Conservation (phyloP, 2,888 invertebrate genomes). For the Didymodactylos carnosus region DNA sequence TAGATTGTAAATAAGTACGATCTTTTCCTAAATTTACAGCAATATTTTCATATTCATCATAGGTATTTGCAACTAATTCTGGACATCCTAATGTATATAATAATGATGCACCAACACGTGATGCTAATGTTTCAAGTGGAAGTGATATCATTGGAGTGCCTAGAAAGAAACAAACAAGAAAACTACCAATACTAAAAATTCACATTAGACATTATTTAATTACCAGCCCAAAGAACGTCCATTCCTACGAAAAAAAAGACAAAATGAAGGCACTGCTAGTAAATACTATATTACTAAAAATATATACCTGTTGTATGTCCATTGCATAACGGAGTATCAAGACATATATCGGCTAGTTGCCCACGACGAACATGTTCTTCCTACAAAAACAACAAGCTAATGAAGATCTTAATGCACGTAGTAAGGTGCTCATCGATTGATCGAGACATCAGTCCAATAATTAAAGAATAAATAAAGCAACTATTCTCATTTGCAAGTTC, state of each 20-base stretch:
- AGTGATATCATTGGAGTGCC: slow-evolving; percentile 78
- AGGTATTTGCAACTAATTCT: slow-evolving; percentile 68
- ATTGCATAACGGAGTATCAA: slow-evolving; percentile 93
- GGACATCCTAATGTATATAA: slow-evolving; percentile 71
- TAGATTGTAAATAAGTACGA: slow-evolving; percentile 61
- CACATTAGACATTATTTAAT: no score
- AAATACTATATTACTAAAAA: no score
- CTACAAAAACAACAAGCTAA: no score
- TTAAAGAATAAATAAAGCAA: no score
- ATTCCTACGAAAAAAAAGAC: no score
- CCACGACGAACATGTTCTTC: slow-evolving; percentile 94
- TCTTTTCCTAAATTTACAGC: slow-evolving; percentile 75
- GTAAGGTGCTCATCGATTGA: no score
- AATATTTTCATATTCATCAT: slow-evolving; percentile 75
- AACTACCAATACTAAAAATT: no score
- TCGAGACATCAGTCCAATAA: no score
- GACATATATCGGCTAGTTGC: slow-evolving; percentile 84
- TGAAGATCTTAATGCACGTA: no score
- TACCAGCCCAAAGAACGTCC: slow-evolving; percentile 88
- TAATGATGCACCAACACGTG: slow-evolving; percentile 87
- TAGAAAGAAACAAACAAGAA: neutral
- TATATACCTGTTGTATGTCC: slow-evolving; percentile 96
- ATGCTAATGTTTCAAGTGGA: slow-evolving; percentile 45
- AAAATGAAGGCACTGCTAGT: no score
- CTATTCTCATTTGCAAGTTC: no score